A percentile compares a stretch with the other conserved stretches of the same genome.
Conservation (phyloP, 2,113 vertebrate species). For the Clarias macrocephalus region DNA sequence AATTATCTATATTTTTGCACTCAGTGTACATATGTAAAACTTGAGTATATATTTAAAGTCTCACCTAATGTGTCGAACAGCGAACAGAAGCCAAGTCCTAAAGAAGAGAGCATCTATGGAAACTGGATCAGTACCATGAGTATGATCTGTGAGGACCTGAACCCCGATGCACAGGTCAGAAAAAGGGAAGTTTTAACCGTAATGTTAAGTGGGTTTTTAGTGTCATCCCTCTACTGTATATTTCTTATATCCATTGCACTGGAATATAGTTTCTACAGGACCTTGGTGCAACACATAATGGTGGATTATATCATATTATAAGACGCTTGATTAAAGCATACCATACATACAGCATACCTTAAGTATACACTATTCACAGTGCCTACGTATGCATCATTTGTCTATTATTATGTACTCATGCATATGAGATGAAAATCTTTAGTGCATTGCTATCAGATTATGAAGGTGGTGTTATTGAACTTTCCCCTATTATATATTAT, state of each 20-base stretch:
- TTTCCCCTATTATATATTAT: slow-evolving; percentile 20
- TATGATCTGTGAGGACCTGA: slow-evolving; percentile 69
- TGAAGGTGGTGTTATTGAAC: not conserved
- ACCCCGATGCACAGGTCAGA: slow-evolving; percentile 57
- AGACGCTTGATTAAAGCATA: not conserved
- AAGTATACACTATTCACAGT: not conserved
- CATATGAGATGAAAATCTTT: not conserved
- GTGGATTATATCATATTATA: not conserved
- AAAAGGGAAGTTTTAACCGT: not conserved
- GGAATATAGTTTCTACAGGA: not conserved
- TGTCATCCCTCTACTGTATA: not conserved
- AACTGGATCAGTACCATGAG: slow-evolving; percentile 77
- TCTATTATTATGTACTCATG: slow-evolving; percentile 2
- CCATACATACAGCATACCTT: not conserved
- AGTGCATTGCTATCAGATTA: slow-evolving; percentile 6
- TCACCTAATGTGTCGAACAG: slow-evolving; percentile 48
- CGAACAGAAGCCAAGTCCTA: slow-evolving; percentile 59
- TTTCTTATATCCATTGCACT: not conserved
- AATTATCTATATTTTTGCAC: no score
- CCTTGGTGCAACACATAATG: not conserved
- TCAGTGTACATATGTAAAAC: not conserved
- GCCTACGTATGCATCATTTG: not conserved
- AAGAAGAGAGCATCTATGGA: slow-evolving; percentile 71
- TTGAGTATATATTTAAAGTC: not conserved
- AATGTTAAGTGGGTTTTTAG: not conserved